These are phyloP conservation scores for Hirudo medicinalis DNA, from an alignment of 1,140 invertebrate genomes.

Conservation along the genomic window DNA sequence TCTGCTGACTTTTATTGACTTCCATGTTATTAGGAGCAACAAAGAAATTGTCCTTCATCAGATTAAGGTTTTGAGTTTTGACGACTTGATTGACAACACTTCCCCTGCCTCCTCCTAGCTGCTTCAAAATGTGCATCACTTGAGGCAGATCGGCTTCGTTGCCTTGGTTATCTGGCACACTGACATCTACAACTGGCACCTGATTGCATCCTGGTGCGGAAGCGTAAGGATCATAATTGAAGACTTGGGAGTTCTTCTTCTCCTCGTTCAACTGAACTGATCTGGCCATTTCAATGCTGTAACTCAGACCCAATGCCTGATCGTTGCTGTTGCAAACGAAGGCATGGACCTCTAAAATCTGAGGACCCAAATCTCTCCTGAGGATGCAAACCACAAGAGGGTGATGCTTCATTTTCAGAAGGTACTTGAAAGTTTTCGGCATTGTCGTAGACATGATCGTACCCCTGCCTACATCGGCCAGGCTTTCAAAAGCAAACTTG, in stretches of 20 bases:
- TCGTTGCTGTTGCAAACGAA: conserved; percentile 3
- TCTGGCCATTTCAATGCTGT: conserved; percentile 6
- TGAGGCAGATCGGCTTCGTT: conserved; percentile 1
- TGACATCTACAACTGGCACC: not conserved
- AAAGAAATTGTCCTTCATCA: not conserved
- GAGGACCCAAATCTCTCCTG: not conserved
- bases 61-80: not conserved
- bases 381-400: not conserved
- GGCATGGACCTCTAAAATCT: conserved; percentile 2
- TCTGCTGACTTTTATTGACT: not conserved
- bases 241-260: not conserved
- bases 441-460: not conserved
- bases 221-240: conserved; percentile 5
- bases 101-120: not conserved
- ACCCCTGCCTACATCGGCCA: not conserved
- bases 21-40: not conserved
- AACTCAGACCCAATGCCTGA: not conserved
- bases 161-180: not conserved
- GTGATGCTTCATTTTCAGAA: not conserved
- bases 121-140: not conserved
- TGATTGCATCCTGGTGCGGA: not conserved
- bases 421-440: not conserved
- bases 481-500: not conserved
- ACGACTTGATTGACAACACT: conserved; percentile 8
- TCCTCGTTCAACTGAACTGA: not conserved